Percentiles rank a stretch among this genome's conserved stretches.
These are phyloP conservation scores for Erannis defoliaria DNA, from an alignment of 2,888 invertebrate species.

Conservation along the genomic window DNA sequence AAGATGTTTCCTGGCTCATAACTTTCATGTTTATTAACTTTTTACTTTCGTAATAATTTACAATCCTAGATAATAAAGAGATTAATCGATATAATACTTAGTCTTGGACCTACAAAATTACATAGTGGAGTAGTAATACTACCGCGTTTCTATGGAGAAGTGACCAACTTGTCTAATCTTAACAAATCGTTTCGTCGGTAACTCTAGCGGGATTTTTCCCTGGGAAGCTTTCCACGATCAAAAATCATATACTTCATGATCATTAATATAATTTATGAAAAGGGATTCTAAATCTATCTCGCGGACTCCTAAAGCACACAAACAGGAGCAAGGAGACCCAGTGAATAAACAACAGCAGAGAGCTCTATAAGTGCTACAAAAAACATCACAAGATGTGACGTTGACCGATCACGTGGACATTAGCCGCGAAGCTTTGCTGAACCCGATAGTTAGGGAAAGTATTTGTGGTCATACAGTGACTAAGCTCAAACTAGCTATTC, in stretches of 20 bases:
- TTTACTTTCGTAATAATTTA: no score
- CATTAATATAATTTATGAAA: background rate
- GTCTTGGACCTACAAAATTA: no score
- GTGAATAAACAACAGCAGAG: conserved; percentile 41
- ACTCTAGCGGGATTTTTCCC: no score
- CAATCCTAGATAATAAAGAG: no score
- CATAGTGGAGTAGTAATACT: no score
- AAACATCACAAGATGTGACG: conserved; percentile 71
- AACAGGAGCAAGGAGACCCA: conserved; percentile 31
- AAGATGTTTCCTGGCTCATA: no score
- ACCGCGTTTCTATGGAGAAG: no score
- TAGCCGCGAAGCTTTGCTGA: conserved; percentile 69
- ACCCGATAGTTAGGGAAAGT: conserved; percentile 13
- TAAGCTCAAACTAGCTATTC: conserved; percentile 21
- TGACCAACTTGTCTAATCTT: no score
- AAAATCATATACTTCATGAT: background rate
- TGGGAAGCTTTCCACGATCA: no score
- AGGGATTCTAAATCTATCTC: conserved; percentile 36
- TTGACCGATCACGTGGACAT: conserved; percentile 81
- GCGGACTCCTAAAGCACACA: conserved; percentile 31
- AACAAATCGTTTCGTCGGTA: no score
- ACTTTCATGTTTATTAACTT: no score
- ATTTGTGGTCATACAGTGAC: conserved; percentile 22
- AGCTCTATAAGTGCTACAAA: conserved; percentile 72
- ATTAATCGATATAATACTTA: no score